Evolutionary conservation across 92 coral and sea anemone genomes (phyloP), one percentile per base, ranked within the genome.

Genomic region (Micromussa lordhowensis): DNA sequence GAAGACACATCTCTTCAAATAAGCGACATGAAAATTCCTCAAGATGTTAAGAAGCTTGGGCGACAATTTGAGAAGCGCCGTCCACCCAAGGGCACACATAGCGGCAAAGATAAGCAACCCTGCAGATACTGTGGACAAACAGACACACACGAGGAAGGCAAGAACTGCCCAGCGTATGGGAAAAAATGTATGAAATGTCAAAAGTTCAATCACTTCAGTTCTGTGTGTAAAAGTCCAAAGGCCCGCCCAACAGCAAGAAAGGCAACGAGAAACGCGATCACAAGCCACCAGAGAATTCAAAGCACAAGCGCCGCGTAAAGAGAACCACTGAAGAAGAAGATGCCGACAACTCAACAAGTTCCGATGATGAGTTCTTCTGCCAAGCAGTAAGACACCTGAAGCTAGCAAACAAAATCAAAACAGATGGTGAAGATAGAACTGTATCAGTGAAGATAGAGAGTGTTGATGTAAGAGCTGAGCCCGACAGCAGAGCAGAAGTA

Each of bases 1-100:
- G 94, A 94, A 59, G 91, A 91, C 24, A 87, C 91, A 15, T 75
- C 79, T 44, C 90, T 87, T 63, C 96, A 94, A 75, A 87, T 88
- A 14, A 78, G 81, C 48, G 93, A 91, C 75, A 91, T 91, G 92
- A 91, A 87, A 86, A 66, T 91, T 66, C 85, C 85, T 7, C 38
- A 81, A 61, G 85, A 63, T 61, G 85, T 81, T 5, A 63, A 81
- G 85, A 68, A 81, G 53, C 55, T 51, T 51, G 55, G 11, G 7
- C 11, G 16, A 51, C 55, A 51, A 12, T 51, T 51, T 7, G 55
- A 51, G 55, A 66, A 66, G 29, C 1, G 71, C 9, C 30, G 29
- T 90, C 32, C 31, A 48, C 5, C 48, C 80, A 0, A n/a, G 49
- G 48, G 12, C 34, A n/a, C 19, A 36, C 31, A 8, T 48, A 26